Base-by-base conservation (phyloP, 2,888 invertebrate genomes). In the Spodoptera picta region DNA sequence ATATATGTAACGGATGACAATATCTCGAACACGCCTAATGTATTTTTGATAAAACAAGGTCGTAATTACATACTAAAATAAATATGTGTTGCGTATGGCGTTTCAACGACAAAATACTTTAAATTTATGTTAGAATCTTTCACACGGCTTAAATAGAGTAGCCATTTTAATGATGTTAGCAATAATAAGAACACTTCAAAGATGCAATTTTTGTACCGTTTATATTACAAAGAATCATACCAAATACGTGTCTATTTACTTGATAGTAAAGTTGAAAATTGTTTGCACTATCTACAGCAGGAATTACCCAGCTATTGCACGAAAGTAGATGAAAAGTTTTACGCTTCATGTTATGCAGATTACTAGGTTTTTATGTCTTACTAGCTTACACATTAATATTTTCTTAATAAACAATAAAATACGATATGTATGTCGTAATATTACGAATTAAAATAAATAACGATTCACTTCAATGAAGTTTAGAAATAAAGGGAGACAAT, bases 351-450 rank as follows among this genome's bases (percentile, higher is more conserved):
- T 62, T 60, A 69, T 54, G 58, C 53, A 65, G 60, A 77, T 65
- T 67, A 65, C 54, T 72, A 60, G 58, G 60, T 69, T 66, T 75
- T 77, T 64, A 77, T 73, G 63, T 73, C 48, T 64, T 24, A 54
- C 31, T n/a, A 55, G 55, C 43, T 19, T 48, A 43, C 55, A 12
- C 24, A 19, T 46, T 60, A 62, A 66, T 62, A 60, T 68, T 62
- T 60, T 69, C 51, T 51, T 60, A 7, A 62, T 62, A 57, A 60
- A 59, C 57, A 24, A 58, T 65, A 62, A 76, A 72, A 46, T 53
- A 4, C 50, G 4, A 31, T 23, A 50, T 5, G 11, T 10, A 50
- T 5, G 12, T 10, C 23, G 5, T 2, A 36, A 58, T 52, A 52
- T 36, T 9, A 36, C 19, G n/a, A 45, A 70, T 58, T 36, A 61